Conservation (phyloP, 1,140 invertebrate species). For the Nautilus pompilius region DNA sequence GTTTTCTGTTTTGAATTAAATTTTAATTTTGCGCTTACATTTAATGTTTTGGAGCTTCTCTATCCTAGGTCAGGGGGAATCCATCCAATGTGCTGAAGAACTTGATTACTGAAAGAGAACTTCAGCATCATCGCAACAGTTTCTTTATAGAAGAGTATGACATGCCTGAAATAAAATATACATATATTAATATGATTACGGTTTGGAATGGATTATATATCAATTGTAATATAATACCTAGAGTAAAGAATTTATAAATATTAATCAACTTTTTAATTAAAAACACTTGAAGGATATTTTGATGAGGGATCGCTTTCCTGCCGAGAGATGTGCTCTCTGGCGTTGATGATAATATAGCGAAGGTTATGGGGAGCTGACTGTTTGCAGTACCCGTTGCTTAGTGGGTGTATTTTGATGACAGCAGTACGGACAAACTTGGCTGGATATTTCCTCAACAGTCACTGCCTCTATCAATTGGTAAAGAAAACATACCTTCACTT, state of each 20-base stretch:
- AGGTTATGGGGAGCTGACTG: slow-evolving; percentile 6
- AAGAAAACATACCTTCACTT: slow-evolving; percentile 6
- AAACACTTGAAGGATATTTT: slow-evolving; percentile 8
- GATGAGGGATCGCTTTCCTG: neutral
- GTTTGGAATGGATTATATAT: too few species aligned
- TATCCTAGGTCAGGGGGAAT: neutral
- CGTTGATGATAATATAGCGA: neutral
- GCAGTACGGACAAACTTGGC: slow-evolving; percentile 7
- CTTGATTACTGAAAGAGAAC: slow-evolving; percentile 5
- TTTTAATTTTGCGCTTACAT: too few species aligned
- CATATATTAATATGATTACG: too few species aligned
- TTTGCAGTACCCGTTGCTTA: neutral
- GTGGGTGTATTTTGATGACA: neutral
- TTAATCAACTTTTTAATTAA: too few species aligned
- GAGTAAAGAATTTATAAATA: too few species aligned
- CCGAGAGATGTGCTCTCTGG: slow-evolving; percentile 2
- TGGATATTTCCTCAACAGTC: slow-evolving; percentile 11
- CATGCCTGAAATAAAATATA: too few species aligned
- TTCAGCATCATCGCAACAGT: slow-evolving; percentile 2
- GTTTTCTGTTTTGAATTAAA: too few species aligned
- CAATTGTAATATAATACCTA: too few species aligned
- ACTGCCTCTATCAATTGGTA: neutral
- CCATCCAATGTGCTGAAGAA: neutral
- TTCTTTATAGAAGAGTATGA: neutral
- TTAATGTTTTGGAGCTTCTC: too few species aligned